A percentile compares a stretch with the other conserved stretches of the same genome.
Conservation (phyloP, 2,888 invertebrate genomes). For the Gryllus longicercus region DNA sequence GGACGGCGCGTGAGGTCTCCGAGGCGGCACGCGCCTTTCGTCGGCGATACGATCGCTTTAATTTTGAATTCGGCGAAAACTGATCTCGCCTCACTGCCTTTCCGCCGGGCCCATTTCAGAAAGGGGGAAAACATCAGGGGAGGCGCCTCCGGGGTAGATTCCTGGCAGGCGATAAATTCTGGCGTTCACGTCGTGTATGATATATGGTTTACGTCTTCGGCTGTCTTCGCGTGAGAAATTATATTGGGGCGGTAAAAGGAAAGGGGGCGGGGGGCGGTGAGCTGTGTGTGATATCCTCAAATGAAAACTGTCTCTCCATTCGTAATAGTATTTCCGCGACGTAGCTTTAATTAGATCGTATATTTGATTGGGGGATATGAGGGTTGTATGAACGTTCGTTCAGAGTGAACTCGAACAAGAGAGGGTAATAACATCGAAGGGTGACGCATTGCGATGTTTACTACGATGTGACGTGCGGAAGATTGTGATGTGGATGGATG, state of each 20-base stretch:
- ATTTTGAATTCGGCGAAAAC: not conserved
- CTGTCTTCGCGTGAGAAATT: not conserved
- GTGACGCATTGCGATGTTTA: too few relatives aligned
- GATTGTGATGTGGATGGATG: too few relatives aligned
- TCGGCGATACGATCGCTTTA: not conserved
- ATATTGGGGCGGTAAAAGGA: not conserved
- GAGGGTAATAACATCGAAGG: too few relatives aligned
- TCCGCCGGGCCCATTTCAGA: not conserved
- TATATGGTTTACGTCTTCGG: not conserved
- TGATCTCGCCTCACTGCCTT: not conserved
- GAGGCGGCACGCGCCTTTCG: not conserved
- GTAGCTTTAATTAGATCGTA: not conserved
- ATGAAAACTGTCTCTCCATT: conserved; percentile 6
- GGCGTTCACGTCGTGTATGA: not conserved
- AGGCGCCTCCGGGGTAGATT: not conserved
- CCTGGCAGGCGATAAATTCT: conserved; percentile 17
- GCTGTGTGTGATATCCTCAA: not conserved
- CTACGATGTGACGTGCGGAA: too few relatives aligned
- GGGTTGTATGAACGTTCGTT: not conserved
- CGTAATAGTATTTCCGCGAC: not conserved
- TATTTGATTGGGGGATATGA: not conserved
- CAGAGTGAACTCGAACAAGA: too few relatives aligned
- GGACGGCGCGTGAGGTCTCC: not conserved
- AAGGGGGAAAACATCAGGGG: not conserved
- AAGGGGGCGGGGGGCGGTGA: not conserved